These are phyloP conservation scores for Cremastinae sp. DNA, from an alignment of 2,888 invertebrate species.

Conservation along the genomic window DNA sequence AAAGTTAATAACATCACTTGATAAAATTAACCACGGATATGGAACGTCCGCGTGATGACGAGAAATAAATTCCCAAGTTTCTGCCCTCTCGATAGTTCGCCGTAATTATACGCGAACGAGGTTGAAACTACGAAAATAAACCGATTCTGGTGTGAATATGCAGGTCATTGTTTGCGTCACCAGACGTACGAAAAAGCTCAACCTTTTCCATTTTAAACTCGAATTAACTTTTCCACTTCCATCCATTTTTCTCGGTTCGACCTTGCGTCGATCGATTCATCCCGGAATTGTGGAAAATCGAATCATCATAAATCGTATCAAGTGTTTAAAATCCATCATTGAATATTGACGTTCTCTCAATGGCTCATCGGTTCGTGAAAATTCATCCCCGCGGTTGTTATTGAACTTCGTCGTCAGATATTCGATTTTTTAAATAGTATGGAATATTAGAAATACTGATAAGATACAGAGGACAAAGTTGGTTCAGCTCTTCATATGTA, in stretches of 20 bases:
- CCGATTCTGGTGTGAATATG: slow-evolving; percentile 66
- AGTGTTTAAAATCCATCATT: too few relatives aligned
- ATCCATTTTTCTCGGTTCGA: neutral
- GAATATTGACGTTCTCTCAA: too few relatives aligned
- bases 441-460: too few relatives aligned
- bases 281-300: too few relatives aligned
- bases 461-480: too few relatives aligned
- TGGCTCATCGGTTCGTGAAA: too few relatives aligned
- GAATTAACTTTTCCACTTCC: slow-evolving; percentile 38
- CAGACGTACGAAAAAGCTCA: slow-evolving; percentile 61
- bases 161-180: slow-evolving; percentile 78
- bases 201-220: slow-evolving; percentile 58
- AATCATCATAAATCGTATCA: too few relatives aligned
- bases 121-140: slow-evolving; percentile 71
- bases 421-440: too few relatives aligned
- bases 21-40: neutral
- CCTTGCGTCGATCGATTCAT: too few relatives aligned
- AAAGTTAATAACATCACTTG: too few relatives aligned
- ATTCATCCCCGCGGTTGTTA: too few relatives aligned
- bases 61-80: slow-evolving; percentile 31
- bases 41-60: neutral
- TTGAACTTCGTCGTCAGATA: too few relatives aligned
- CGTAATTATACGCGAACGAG: slow-evolving; percentile 61
- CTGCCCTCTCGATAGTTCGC: slow-evolving; percentile 33
- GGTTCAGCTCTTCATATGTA: slow-evolving; percentile 7